Conservation (phyloP, 2,113 vertebrate species). For the human (Homo sapiens) region GRCh38 chr11:47354501-47355000, state of each 20-base stretch:
- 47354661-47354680: background rate
- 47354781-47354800: background rate
- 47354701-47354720: background rate
- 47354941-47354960: background rate
- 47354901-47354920: background rate
- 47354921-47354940: background rate
- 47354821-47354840: background rate
- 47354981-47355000: background rate
- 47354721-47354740: background rate
- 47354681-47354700: background rate
- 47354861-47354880: conserved; percentile 46
- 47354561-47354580: too few species aligned
- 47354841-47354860: background rate
- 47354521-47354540: background rate
- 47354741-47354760: background rate
- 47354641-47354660: background rate
- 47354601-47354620: background rate
- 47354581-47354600: background rate
- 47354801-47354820: background rate
- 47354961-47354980: background rate
- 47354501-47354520: background rate
- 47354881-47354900: background rate
- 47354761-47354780: fast-evolving
- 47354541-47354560: fast-evolving
- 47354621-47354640: background rate